Evolutionary conservation across 2,888 invertebrate genomes (phyloP).

Genomic region (Euphydryas editha): DNA sequence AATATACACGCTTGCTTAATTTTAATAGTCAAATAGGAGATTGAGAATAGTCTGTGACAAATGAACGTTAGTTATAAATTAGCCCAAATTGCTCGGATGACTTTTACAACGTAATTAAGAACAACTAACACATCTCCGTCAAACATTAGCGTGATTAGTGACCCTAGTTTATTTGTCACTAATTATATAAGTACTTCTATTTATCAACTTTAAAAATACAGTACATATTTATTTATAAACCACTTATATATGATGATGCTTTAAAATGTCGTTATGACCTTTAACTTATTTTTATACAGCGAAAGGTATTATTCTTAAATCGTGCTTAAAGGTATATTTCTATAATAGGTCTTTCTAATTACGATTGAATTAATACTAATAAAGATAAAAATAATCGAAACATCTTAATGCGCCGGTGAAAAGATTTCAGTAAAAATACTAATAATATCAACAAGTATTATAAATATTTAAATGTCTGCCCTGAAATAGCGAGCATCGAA

Average conservation of each 20-base stretch:
- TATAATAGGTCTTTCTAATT: too few relatives aligned
- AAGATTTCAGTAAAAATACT: not conserved
- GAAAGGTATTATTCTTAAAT: too few relatives aligned
- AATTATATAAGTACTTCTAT: conserved; percentile 28
- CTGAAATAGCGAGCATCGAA: conserved; percentile 21
- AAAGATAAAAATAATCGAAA: not conserved
- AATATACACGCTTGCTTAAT: conserved; percentile 16
- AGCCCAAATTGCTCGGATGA: conserved; percentile 41
- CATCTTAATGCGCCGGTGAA: not conserved
- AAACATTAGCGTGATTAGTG: conserved; percentile 38
- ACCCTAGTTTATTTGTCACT: conserved; percentile 31
- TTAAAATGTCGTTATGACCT: not conserved
- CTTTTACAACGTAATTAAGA: conserved; percentile 43
- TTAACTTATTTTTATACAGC: not conserved
- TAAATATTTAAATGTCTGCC: conserved; percentile 18
- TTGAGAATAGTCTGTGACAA: conserved; percentile 36
- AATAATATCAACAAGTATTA: conserved; percentile 15
- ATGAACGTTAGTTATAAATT: conserved; percentile 44
- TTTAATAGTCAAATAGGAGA: conserved; percentile 30
- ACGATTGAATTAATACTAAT: too few relatives aligned
- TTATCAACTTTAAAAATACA: conserved; percentile 21
- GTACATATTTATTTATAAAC: conserved; percentile 2
- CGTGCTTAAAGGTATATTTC: too few relatives aligned
- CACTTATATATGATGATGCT: not conserved
- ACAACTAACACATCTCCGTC: conserved; percentile 37